A percentile compares a stretch with the other conserved stretches of the same genome.
Evolutionary conservation across 2,113 vertebrate genomes (phyloP).

Genomic region (Spheniscus mendiculus): DNA sequence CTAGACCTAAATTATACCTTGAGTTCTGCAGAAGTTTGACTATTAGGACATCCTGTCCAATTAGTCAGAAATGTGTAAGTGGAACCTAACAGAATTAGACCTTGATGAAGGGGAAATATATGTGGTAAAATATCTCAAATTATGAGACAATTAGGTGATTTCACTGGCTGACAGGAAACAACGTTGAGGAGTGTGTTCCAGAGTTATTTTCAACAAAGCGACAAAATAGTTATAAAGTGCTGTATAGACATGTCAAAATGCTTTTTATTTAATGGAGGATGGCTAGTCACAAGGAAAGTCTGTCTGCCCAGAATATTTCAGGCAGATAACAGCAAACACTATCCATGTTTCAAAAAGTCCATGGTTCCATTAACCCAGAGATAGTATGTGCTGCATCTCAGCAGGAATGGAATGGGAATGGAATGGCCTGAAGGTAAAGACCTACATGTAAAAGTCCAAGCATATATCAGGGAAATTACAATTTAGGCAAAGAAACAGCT

Average conservation of each 20-base stretch:
- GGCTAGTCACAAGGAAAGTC: not conserved
- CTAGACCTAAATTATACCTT: not conserved
- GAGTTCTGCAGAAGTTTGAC: not conserved
- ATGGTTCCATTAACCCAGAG: not conserved
- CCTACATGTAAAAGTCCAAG: not conserved
- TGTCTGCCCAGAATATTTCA: not conserved
- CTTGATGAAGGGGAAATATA: not conserved
- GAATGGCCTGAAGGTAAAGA: not conserved
- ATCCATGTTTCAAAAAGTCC: not conserved
- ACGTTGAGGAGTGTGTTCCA: not conserved
- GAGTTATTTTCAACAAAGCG: not conserved
- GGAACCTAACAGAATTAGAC: not conserved
- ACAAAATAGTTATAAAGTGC: not conserved
- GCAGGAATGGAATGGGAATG: not conserved
- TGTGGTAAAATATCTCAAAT: not conserved
- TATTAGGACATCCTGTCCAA: constrained; percentile 10
- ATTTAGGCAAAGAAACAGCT: not conserved
- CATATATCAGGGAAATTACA: not conserved
- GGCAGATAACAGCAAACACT: not conserved
- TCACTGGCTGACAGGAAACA: not conserved
- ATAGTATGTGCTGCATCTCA: not conserved
- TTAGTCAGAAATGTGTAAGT: constrained; percentile 8
- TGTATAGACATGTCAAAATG: not conserved
- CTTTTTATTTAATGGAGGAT: not conserved
- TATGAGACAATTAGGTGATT: not conserved